Percentiles rank a stretch among this genome's conserved stretches.
Conservation (phyloP, 2,888 invertebrate genomes). For the Chorisops tibialis region DNA sequence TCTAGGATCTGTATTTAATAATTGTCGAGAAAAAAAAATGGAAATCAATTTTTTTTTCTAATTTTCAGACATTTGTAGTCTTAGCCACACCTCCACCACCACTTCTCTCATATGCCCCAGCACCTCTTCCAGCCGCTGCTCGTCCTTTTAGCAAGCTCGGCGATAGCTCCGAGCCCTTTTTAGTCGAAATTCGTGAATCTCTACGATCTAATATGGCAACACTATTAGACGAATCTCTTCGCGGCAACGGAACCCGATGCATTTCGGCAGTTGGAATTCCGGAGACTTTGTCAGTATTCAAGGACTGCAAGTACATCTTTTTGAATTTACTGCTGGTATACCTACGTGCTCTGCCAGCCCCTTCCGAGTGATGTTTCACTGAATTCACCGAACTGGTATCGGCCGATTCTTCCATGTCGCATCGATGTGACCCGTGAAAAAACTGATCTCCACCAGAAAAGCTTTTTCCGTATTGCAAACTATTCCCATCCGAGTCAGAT, state of each 20-base stretch:
- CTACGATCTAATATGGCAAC: background rate
- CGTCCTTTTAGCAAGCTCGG: background rate
- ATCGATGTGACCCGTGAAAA: background rate
- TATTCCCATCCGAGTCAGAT: background rate
- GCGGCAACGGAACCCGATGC: background rate
- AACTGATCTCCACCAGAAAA: slow-evolving; percentile 8
- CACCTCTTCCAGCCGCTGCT: too few species aligned
- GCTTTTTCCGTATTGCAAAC: background rate
- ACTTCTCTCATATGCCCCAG: too few species aligned
- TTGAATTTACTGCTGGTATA: background rate
- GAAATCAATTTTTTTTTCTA: too few species aligned
- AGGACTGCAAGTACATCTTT: background rate
- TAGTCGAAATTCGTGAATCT: background rate
- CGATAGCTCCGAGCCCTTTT: background rate
- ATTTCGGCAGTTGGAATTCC: background rate
- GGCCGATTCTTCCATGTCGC: slow-evolving; percentile 4
- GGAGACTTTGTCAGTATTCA: background rate
- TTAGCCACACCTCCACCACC: too few species aligned
- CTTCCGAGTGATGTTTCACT: background rate
- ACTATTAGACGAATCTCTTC: slow-evolving; percentile 6
- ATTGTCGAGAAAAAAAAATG: too few species aligned
- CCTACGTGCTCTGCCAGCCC: background rate
- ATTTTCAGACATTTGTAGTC: too few species aligned
- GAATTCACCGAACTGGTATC: slow-evolving; percentile 10
- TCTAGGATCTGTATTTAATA: too few species aligned